Base-by-base conservation (phyloP, 2,113 vertebrate genomes). In the Eclectus roratus region DNA sequence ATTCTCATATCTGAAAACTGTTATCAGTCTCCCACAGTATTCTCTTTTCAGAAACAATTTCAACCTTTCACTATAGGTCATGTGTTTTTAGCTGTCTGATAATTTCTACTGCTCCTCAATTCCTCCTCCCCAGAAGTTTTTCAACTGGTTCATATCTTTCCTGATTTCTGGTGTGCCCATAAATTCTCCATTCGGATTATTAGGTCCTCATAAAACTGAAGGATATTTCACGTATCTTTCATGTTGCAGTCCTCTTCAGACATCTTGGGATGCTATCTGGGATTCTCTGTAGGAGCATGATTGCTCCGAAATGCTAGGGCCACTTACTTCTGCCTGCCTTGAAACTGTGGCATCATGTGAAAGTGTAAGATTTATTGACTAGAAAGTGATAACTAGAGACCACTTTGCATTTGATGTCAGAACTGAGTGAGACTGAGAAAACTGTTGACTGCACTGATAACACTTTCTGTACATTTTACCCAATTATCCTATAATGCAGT, bases 71-170 rank as follows among this genome's bases (percentile, higher is more conserved):
- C 28, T 65, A 27, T 2, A 73, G 11, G 27, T 64, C 6, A 28
- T 15, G 2, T 21, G 7, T 11, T 92, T 94, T 88, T 50, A 78
- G 11, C 12, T 86, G 6, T 25, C 46, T 78, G 12, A 68, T 46
- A 1, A 31, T 39, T 76, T 15, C 13, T 76, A 27, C 15, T 71
- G 19, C 8, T 7, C 10, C 10, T 72, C 0, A 0, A 4, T 12
- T 8, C 6, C 3, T 79, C 10, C 1, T 71, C 1, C 5, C 6
- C 17, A 25, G 39, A 7, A 58, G 19, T 1, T 71, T 87, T 74
- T 63, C 20, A n/a, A 14, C 9, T 74, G 1, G 2, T 81, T 70
- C 11, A 2, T 77, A 19, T 29, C 5, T 82, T 89, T 89, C 19
- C 28, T 49, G 31, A 47, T 6, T 56, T 61, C 11, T 23, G 56